Base-by-base conservation (phyloP, 2,888 invertebrate species). In the Thecocarcelia acutangulata region DNA sequence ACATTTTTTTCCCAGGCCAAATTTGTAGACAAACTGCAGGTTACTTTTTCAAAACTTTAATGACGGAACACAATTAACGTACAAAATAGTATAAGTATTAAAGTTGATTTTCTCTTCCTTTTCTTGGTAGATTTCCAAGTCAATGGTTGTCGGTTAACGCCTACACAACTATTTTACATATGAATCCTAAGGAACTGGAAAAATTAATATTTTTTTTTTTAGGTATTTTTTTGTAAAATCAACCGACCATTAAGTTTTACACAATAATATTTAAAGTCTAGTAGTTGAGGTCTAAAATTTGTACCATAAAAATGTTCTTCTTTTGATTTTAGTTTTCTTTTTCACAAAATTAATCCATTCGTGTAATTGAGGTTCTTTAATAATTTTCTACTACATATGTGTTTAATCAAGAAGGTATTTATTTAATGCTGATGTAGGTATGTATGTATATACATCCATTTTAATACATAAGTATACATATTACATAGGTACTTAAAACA, bases 111-210 rank as follows among this genome's bases (percentile, higher is more conserved):
- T 28, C 4, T 56, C 33, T 44, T 15, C 12, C 33, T 58, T 48
- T 46, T 3, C 24, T 33, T 42, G 24, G 6, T 28, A 12, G 28
- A 44, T 56, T 58, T 58, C 11, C 54, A 46, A 19, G 19, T 24
- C 6, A 58, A 13, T 28, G 19, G 21, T 42, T 50, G 28, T 42
- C 17, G 24, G 54, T n/a, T 68, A 61, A 76, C 76, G 76, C 80
- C 80, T 76, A 56, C 72, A 74, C 72, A 74, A 56, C 44, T 72
- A 54, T 56, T 76, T 80, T 61, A 61, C 75, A 76, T 80, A 75
- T 21, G 44, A 46, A 72, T 72, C 72, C 44, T 15, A 48, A 58
- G 76, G 52, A 80, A 80, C 37, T 50, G 19, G 3, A 40, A 19
- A 33, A 33, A 33, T 6, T 5, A 33, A 33, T 33, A 6, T 8